Conservation (phyloP, 2,797 vertebrate species). For the Myotis daubentonii region DNA sequence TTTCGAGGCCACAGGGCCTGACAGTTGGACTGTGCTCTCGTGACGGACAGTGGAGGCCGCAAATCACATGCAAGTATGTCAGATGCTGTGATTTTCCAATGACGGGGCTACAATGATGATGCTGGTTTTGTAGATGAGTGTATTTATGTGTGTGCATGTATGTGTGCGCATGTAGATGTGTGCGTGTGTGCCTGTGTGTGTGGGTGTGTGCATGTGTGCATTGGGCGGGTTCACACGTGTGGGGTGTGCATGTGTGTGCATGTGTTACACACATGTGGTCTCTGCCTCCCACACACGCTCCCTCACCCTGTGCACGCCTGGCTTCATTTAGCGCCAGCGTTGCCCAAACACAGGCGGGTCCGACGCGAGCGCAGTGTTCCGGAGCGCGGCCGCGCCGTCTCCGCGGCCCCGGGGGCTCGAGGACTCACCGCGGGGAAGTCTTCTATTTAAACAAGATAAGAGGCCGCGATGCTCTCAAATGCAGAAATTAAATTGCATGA, state of each 20-base stretch:
- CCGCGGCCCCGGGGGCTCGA: background rate
- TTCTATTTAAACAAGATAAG: slow-evolving; percentile 73
- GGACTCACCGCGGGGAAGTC: slow-evolving; percentile 53
- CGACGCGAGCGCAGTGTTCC: slow-evolving; percentile 62
- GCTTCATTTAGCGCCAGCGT: background rate
- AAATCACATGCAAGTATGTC: slow-evolving; percentile 83
- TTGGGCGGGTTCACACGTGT: background rate
- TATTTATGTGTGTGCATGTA: background rate
- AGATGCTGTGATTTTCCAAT: slow-evolving; percentile 74
- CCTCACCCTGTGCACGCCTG: background rate
- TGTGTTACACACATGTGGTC: background rate
- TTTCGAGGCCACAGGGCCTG: slow-evolving; percentile 84
- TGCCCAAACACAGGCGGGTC: slow-evolving; percentile 29
- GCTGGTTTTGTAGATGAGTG: slow-evolving; percentile 70
- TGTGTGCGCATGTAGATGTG: background rate
- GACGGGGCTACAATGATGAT: slow-evolving; percentile 8
- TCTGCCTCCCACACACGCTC: background rate
- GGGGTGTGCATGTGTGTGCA: background rate
- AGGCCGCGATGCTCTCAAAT: slow-evolving; percentile 23
- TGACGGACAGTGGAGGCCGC: slow-evolving; percentile 79
- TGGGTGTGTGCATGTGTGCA: background rate
- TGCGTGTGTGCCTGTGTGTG: background rate
- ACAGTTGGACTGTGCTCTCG: slow-evolving; percentile 81
- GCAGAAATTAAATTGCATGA: slow-evolving; percentile 42
- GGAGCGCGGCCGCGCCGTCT: background rate